Conservation (phyloP, 2,797 vertebrate species). For the Danio kyathit region DNA sequence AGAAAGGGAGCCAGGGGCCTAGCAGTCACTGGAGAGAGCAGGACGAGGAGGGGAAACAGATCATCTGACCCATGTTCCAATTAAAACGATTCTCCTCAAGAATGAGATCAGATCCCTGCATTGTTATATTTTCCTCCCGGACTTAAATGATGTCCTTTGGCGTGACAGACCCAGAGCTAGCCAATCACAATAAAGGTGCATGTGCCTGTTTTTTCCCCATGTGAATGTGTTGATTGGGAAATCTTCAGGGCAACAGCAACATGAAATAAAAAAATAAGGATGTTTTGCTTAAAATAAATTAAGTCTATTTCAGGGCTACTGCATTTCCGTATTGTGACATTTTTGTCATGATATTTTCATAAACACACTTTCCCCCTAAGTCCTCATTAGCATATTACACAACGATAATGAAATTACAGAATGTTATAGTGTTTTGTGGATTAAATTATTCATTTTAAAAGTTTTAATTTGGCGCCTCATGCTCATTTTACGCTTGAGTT, state of each 20-base stretch:
- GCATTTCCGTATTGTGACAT: background rate
- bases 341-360: background rate
- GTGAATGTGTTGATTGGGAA: background rate
- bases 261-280: background rate
- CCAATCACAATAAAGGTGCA: constrained; percentile 1
- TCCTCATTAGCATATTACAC: background rate
- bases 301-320: background rate
- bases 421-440: background rate
- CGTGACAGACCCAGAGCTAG: constrained; percentile 2
- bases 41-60: constrained; percentile 5
- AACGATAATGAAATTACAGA: background rate
- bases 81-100: constrained; percentile 51
- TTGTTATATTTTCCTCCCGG: constrained; percentile 11
- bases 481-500: too few species aligned
- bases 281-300: background rate
- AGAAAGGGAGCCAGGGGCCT: constrained; percentile 48
- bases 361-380: background rate
- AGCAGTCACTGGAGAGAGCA: constrained; percentile 1
- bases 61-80: constrained; percentile 32
- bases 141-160: constrained; percentile 22
- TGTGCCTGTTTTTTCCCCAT: background rate
- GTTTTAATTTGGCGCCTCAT: too few species aligned
- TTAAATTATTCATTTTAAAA: background rate
- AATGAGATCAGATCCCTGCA: constrained; percentile 33
- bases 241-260: background rate